Base-by-base conservation (phyloP, 2,113 vertebrate species). In the Hylia prasina region DNA sequence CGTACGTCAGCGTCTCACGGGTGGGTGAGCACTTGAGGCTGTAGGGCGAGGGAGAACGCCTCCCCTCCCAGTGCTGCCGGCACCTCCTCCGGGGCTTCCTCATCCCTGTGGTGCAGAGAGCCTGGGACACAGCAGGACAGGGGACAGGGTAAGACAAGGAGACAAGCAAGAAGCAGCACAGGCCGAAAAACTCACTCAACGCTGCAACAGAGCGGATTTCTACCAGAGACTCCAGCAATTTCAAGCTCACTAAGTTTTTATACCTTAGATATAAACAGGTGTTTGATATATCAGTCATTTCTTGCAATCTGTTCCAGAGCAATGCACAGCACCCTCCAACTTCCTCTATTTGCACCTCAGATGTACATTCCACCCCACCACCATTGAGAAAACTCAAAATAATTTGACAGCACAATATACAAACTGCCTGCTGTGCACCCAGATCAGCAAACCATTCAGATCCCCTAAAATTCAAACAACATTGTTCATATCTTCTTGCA, bases 61-160 rank as follows among this genome's bases (percentile, higher is more conserved):
- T 98, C 69, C 98, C 98, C 60, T 97, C 96, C 57, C 89, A 84
- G 88, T 70, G 97, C 97, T 98, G 98, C 92, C 98, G 98, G 82
- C 98, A 97, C 96, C 98, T 99, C 96, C 98, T 98, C 75, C 99
- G 98, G 94, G 99, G 99, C 94, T 99, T 99, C 98, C 98, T 99
- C 99, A 99, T 99, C 84, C 97, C 96, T 83, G 85, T 65, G 7
- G 56, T 33, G 81, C 81, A 44, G 21, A 72, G 33, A 42, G 11
- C 56, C 97, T 97, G 89, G 2, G 39, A 86, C 33, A 87, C 28
- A 65, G 27, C 24, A 35, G 53, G 10, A 68, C 23, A 77, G 57
- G 58, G 69, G 22, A 51, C 16, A 33, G 30, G 0, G 31, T 94
- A 28, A 97, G 92, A 42, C 24, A 48, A 21, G 15, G n/a, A 44